Percentiles rank a stretch among this genome's conserved stretches.
Evolutionary conservation across 1,140 invertebrate genomes (phyloP).

Genomic region (Augochlora pura): DNA sequence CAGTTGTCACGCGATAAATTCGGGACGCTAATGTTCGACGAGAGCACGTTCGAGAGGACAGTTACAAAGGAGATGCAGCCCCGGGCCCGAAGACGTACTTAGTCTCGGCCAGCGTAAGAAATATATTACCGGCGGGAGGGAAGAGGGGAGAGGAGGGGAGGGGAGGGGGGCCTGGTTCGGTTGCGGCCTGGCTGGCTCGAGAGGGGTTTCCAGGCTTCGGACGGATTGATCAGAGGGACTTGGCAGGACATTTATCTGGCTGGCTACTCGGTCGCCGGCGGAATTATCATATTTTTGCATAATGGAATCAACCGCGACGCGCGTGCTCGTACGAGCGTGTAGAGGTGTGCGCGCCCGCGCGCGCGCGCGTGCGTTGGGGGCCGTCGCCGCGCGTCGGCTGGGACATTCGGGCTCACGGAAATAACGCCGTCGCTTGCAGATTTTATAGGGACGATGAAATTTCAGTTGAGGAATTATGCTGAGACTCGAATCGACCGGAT

Average conservation of each 20-base stretch:
- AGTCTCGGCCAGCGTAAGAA: constrained; percentile 28
- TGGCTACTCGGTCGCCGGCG: constrained; percentile 31
- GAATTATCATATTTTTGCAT: constrained; percentile 75
- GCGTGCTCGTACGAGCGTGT: not conserved
- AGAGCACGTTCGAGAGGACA: constrained; percentile 19
- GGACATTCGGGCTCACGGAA: not conserved
- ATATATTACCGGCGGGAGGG: constrained; percentile 61
- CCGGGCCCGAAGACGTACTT: constrained; percentile 11
- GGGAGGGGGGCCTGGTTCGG: constrained; percentile 1
- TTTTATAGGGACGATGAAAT: constrained; percentile 23
- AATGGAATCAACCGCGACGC: constrained; percentile 66
- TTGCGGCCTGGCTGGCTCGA: constrained; percentile 14
- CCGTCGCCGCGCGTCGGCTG: too few species aligned
- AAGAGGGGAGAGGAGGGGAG: too few species aligned
- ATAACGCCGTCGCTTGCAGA: constrained; percentile 16
- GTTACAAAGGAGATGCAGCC: constrained; percentile 29
- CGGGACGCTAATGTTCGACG: not conserved
- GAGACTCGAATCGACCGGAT: not conserved
- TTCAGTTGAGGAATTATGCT: constrained; percentile 21
- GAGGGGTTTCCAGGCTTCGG: constrained; percentile 20
- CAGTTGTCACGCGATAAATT: constrained; percentile 26
- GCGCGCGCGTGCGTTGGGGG: too few species aligned
- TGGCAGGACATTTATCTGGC: constrained; percentile 64
- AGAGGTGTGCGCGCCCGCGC: not conserved
- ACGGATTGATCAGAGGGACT: constrained; percentile 57